These are phyloP conservation scores for Macrosteles quadrilineatus DNA, from an alignment of 1,140 invertebrate genomes.

Conservation along the genomic window DNA sequence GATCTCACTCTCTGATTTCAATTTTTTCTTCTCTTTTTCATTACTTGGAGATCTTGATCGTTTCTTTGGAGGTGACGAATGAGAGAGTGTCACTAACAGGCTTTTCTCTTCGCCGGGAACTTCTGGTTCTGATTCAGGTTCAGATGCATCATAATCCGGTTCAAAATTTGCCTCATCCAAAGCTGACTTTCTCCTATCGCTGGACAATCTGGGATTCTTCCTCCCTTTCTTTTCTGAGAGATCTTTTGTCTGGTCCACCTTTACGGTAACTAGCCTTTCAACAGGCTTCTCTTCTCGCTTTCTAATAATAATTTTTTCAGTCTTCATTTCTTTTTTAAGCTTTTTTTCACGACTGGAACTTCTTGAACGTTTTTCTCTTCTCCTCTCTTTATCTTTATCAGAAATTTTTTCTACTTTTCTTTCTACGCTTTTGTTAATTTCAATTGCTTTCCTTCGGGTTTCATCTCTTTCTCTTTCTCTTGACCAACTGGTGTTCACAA, in stretches of 20 bases:
- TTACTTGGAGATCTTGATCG: slow-evolving; percentile 26
- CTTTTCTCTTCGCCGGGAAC: slow-evolving; percentile 31
- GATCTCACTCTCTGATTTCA: slow-evolving; percentile 27
- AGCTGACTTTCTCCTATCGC: slow-evolving; percentile 22
- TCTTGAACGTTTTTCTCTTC: slow-evolving; percentile 29
- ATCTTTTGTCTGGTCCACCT: slow-evolving; percentile 32
- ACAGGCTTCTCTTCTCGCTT: slow-evolving; percentile 27
- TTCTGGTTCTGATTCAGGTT: slow-evolving; percentile 27
- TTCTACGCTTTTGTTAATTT: slow-evolving; percentile 13
- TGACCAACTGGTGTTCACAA: slow-evolving; percentile 27
- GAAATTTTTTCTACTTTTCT: not conserved
- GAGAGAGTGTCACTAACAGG: slow-evolving; percentile 3
- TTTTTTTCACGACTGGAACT: slow-evolving; percentile 29
- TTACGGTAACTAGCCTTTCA: slow-evolving; percentile 17
- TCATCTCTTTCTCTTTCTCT: slow-evolving; percentile 24
- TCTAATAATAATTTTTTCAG: slow-evolving; percentile 16
- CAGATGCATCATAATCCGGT: slow-evolving; percentile 35
- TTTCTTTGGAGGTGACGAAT: slow-evolving; percentile 29
- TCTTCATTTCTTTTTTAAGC: slow-evolving; percentile 6
- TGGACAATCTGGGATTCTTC: slow-evolving; percentile 34
- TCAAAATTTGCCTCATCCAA: slow-evolving; percentile 36
- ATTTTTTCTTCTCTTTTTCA: slow-evolving; percentile 34
- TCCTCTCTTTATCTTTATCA: not conserved
- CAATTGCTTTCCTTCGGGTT: too few species aligned
- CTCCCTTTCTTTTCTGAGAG: slow-evolving; percentile 28